Evolutionary conservation across 2,797 vertebrate genomes (phyloP).

Genomic region (Diplodus puntazzo): DNA sequence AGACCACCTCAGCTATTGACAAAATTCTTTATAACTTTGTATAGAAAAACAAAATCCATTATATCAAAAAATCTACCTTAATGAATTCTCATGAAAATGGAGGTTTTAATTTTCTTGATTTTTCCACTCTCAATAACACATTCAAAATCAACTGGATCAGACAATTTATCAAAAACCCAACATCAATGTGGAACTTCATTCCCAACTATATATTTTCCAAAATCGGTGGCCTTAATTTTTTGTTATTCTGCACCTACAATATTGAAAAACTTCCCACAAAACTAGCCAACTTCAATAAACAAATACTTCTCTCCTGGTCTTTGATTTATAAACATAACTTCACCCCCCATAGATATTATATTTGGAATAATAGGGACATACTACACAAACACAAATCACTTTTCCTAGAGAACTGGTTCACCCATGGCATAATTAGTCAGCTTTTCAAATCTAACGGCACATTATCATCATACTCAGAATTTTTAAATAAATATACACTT

Average conservation of each 20-base stretch:
- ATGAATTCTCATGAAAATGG: background rate
- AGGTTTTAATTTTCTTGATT: background rate
- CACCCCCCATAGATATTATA: background rate
- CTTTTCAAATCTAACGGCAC: no score
- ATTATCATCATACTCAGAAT: background rate
- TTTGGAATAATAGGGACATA: background rate
- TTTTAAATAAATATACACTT: background rate
- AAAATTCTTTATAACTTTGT: background rate
- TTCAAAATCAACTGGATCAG: background rate
- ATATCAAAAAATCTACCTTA: background rate
- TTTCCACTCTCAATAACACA: background rate
- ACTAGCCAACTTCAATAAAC: background rate
- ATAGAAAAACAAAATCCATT: background rate
- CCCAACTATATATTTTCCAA: background rate
- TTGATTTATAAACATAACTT: background rate
- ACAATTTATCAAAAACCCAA: background rate
- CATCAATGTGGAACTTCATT: background rate
- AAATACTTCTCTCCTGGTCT: background rate
- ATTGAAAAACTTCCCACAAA: background rate
- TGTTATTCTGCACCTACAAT: background rate
- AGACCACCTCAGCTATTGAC: background rate
- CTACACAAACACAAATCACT: no score
- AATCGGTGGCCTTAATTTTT: background rate
- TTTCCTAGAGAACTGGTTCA: no score
- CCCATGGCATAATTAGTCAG: no score